Conservation (phyloP, 2,797 vertebrate genomes). For the Sternotherus odoratus region DNA sequence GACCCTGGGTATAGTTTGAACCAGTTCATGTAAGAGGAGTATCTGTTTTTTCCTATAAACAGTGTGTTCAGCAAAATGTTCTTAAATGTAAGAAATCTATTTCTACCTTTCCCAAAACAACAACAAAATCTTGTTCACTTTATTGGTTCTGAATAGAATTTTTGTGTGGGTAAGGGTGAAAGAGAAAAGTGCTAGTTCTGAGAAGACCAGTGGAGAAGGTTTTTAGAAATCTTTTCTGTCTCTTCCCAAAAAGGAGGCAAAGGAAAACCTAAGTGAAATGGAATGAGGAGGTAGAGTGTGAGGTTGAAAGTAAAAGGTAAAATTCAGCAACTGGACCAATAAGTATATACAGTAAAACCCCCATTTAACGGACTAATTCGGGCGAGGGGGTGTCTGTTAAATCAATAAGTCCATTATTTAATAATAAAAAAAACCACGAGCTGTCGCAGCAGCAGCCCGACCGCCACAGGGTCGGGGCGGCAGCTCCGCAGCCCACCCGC, state of each 20-base stretch:
- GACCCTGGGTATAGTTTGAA: background rate
- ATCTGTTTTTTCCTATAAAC: accelerated
- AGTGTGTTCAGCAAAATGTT: background rate
- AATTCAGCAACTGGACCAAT: background rate
- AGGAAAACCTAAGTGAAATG: background rate
- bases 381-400: no score
- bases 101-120: background rate
- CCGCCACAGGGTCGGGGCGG: no score
- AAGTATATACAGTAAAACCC: no score
- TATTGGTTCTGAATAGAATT: background rate
- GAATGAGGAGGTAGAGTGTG: background rate
- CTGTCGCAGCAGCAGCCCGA: no score
- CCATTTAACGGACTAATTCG: no score
- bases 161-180: background rate
- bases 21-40: background rate
- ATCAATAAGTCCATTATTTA: no score
- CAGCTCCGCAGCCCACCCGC: no score
- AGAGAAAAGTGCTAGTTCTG: background rate
- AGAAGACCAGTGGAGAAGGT: background rate
- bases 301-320: background rate
- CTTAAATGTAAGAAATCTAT: background rate
- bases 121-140: background rate
- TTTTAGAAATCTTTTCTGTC: no score
- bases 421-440: no score
- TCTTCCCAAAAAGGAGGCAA: background rate